Base-by-base conservation (phyloP, 2,888 invertebrate genomes). In the Ochlodes sylvanus region DNA sequence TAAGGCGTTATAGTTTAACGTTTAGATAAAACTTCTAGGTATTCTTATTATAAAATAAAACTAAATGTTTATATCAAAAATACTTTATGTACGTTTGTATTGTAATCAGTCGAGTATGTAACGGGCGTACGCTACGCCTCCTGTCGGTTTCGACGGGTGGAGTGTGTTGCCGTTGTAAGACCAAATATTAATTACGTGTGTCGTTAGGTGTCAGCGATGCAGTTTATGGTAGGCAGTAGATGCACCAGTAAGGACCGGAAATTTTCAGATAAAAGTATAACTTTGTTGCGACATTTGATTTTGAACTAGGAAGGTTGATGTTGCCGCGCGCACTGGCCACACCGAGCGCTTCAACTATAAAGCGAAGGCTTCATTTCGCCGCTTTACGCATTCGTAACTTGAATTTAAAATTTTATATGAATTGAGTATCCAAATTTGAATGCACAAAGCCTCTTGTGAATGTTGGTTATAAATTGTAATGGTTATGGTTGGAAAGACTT, bases 71-170 rank as follows among this genome's bases (percentile, higher is more conserved):
- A 85, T 84, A 83, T 82, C 76, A 71, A 70, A 71, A 70, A 70
- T 77, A 83, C 85, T 81, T 84, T 86, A 84, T 85, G 85, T 86
- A 88, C 80, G 85, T 87, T 86, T 85, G 79, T 85, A 82, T 77
- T 80, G 63, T 65, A 50, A 65, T 73, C 70, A 79, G 75, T 85
- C 27, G 17, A 85, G 85, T 81, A 79, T 85, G 84, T 87, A 86
- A 71, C 68, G 66, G 61, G 19, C 42, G 38, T 34, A 42, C 34
- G 50, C 10, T 44, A 57, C 60, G 71, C 58, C 57, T 15, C 52
- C 19, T 62, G 54, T 62, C 15, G 50, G 61, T 44, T 63, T 61
- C 66, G 68, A 69, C 69, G 66, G 65, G 9, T 69, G 65, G 63
- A 63, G 19, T 41, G 70, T 69, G 74, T 73, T 71, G 74, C 70